phyloP scores from a whole-genome alignment of 2,797 vertebrate species.

The Tachyglossus aculeatus region DNA sequence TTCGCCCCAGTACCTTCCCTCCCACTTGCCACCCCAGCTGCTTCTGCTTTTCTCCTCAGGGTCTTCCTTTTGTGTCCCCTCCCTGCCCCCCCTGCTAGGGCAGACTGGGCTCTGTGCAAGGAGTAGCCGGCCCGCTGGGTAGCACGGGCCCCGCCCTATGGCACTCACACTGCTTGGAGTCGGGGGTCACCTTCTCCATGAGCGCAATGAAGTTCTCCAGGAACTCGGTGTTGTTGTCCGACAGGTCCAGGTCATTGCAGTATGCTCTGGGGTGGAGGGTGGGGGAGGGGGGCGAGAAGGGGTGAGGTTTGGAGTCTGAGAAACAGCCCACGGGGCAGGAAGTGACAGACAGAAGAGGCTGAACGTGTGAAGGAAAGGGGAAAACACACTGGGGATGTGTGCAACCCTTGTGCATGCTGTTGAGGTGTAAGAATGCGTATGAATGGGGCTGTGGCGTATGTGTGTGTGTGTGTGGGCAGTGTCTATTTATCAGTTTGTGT shows the following conservation, averaged over 20 bases:
- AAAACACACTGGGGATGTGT: no score
- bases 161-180: slow-evolving; percentile 97
- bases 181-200: slow-evolving; percentile 98
- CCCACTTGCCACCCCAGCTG: not conserved
- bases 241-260: slow-evolving; percentile 96
- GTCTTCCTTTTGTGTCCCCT: not conserved
- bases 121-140: not conserved
- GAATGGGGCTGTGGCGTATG: no score
- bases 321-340: no score
- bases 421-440: no score
- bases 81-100: not conserved
- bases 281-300: slow-evolving; percentile 27
- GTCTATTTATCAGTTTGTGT: no score
- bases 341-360: no score
- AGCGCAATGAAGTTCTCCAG: slow-evolving; percentile 97
- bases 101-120: not conserved
- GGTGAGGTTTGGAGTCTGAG: no score
- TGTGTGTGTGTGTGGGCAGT: no score
- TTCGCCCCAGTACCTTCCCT: not conserved
- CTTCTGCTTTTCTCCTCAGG: not conserved
- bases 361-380: no score
- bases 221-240: slow-evolving; percentile 98
- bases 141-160: not conserved
- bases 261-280: slow-evolving; percentile 88
- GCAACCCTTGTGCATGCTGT: no score